Percentiles rank a stretch among this genome's conserved stretches.
These are phyloP conservation scores for Callimico goeldii DNA, from an alignment of 2,797 vertebrate genomes.

Conservation along the genomic window DNA sequence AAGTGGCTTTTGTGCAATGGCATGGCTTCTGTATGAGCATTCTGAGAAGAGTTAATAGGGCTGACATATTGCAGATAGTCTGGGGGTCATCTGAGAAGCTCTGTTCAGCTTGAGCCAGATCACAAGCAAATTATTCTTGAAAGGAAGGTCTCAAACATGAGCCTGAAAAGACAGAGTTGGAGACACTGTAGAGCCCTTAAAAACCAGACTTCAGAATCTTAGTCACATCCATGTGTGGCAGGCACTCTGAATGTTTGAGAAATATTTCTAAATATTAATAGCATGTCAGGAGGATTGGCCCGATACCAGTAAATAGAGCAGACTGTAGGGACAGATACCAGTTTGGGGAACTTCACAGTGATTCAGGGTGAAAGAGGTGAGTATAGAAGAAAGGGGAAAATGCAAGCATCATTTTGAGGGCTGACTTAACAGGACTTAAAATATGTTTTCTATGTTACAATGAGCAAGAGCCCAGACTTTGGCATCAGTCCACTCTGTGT, in stretches of 20 bases:
- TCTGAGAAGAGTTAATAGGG: not conserved
- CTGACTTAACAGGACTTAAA: not conserved
- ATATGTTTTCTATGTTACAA: not conserved
- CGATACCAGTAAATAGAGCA: not conserved
- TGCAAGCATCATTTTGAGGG: not conserved
- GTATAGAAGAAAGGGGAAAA: not conserved
- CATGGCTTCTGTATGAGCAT: not conserved
- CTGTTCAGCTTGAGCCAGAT: not conserved
- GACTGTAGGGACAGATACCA: not conserved
- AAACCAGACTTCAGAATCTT: not conserved
- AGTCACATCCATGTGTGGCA: not conserved
- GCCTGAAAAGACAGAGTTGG: not conserved
- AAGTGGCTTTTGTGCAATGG: not conserved
- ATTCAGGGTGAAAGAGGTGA: not conserved
- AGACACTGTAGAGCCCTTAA: not conserved
- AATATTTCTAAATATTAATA: not conserved
- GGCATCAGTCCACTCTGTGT: not conserved
- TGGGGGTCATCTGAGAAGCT: not conserved
- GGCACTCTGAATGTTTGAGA: not conserved
- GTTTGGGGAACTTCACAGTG: not conserved
- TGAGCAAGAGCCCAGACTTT: not conserved
- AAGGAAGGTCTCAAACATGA: conserved; percentile 23
- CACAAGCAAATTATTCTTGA: conserved; percentile 32
- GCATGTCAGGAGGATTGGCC: not conserved
- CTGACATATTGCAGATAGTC: not conserved